Conservation (phyloP, 2,113 vertebrate genomes). For the Perognathus longimembris region DNA sequence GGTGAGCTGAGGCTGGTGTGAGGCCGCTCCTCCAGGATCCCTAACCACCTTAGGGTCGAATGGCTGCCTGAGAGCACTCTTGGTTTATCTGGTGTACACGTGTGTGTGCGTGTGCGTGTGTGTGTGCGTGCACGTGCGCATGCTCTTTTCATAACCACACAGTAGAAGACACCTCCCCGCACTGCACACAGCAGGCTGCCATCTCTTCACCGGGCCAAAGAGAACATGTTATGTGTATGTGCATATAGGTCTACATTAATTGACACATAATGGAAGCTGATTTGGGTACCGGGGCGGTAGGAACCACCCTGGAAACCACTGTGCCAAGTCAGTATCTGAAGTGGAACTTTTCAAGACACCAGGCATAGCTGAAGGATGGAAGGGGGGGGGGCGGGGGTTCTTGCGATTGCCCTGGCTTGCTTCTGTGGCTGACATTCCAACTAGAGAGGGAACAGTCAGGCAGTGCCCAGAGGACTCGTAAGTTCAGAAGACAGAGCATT, state of each 20-base stretch:
- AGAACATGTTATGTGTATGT: background rate
- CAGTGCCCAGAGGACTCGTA: background rate
- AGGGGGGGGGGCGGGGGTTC: background rate
- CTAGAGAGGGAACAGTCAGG: background rate
- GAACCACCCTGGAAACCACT: background rate
- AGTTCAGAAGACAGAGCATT: background rate
- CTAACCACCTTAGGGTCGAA: background rate
- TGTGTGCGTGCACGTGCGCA: too few species aligned
- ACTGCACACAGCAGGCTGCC: too few species aligned
- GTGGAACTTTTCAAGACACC: background rate
- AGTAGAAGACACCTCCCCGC: background rate
- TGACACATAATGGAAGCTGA: background rate
- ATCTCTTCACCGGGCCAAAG: too few species aligned
- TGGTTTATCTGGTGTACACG: background rate
- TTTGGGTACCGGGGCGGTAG: background rate
- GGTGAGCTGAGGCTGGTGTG: background rate
- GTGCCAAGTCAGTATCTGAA: accelerated
- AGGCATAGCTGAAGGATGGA: accelerated
- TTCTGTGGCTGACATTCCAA: background rate
- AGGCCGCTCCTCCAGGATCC: background rate
- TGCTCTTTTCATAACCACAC: background rate
- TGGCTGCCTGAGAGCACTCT: background rate
- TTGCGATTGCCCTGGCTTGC: accelerated
- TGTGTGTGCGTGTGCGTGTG: too few species aligned
- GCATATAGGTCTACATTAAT: background rate